Percentiles rank a stretch among this genome's conserved stretches.
Evolutionary conservation across 2,888 invertebrate species (phyloP).

Genomic region (Sturmia bella): DNA sequence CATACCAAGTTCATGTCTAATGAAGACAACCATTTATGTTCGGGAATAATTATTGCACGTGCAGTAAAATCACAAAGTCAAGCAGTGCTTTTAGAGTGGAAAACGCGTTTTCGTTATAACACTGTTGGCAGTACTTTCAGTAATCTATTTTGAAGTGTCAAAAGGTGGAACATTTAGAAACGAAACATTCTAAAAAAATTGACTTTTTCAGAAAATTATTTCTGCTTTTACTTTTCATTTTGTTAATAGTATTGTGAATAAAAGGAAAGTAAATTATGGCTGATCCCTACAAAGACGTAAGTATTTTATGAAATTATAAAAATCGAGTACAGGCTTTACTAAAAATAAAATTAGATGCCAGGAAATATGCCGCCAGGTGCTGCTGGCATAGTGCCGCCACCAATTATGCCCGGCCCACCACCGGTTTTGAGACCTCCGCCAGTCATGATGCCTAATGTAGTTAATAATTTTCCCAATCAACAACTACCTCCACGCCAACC

Average conservation of each 20-base stretch:
- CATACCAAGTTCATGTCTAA: too few relatives aligned
- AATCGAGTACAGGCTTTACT: neutral
- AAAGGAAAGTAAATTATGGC: constrained; percentile 72
- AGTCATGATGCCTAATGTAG: constrained; percentile 49
- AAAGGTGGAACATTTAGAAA: constrained; percentile 36
- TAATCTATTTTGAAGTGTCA: constrained; percentile 14
- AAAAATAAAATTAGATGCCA: constrained; percentile 37
- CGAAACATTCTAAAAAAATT: constrained; percentile 38
- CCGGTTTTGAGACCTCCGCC: constrained; percentile 64
- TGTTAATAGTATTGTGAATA: constrained; percentile 12
- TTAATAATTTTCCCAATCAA: constrained; percentile 59
- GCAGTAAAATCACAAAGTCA: too few relatives aligned
- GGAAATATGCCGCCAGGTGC: constrained; percentile 61
- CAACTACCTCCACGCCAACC: constrained; percentile 71
- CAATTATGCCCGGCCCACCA: constrained; percentile 65
- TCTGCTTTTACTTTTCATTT: constrained; percentile 5
- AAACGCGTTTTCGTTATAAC: too few relatives aligned
- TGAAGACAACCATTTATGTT: too few relatives aligned
- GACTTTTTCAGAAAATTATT: constrained; percentile 44
- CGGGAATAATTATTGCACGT: too few relatives aligned
- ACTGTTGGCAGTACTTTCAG: neutral
- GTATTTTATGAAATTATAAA: constrained; percentile 34
- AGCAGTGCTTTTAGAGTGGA: too few relatives aligned
- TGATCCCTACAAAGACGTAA: constrained; percentile 77
- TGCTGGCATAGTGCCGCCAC: constrained; percentile 56